Evolutionary conservation across 2,113 vertebrate species (phyloP), one percentile per base, ranked within the genome.

Genomic region (Eurystomus gularis): DNA sequence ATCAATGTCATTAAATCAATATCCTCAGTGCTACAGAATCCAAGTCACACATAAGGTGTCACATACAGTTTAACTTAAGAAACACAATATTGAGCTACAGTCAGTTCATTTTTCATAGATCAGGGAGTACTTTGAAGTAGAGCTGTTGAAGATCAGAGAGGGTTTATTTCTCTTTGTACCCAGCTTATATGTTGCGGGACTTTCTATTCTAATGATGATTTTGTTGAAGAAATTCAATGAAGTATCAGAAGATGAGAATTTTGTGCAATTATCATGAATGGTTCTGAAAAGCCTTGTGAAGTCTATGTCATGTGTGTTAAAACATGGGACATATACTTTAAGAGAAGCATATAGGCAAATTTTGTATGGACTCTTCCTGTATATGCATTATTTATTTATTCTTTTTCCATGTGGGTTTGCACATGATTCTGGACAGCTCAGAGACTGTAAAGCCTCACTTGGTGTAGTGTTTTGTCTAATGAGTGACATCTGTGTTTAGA

Each of bases 1-100:
- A 86, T 92, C 65, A 44, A 17, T 96, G 96, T 88, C 90, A 94
- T 95, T 94, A 97, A 97, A 96, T 97, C 95, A 93, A 96, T 94
- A 95, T 49, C 23, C 86, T 86, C 75, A 31, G 46, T 73, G 88
- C 66, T 78, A 29, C 44, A 40, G 88, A 48, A 85, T 94, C 91
- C 86, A 78, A 91, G 76, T 70, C 91, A 80, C 78, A 89, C 33
- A 52, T 31, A 61, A 95, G 33, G 61, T 88, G 85, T 92, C 94
- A 94, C 94, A 89, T 62, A 54, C 25, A 87, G 79, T 97, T 97
- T 95, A 91, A 77, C 84, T 81, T 84, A 49, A 96, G 86, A 96
- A 94, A 83, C 58, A 71, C 61, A 52, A n/a, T 77, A 85, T 73
- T 85, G 91, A 93, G 90, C 77, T 76, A 73, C 86, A 95, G 75